A percentile compares a stretch with the other conserved stretches of the same genome.
Evolutionary conservation across 2,888 invertebrate species (phyloP).

Genomic region (Acanthosepion esculentum): DNA sequence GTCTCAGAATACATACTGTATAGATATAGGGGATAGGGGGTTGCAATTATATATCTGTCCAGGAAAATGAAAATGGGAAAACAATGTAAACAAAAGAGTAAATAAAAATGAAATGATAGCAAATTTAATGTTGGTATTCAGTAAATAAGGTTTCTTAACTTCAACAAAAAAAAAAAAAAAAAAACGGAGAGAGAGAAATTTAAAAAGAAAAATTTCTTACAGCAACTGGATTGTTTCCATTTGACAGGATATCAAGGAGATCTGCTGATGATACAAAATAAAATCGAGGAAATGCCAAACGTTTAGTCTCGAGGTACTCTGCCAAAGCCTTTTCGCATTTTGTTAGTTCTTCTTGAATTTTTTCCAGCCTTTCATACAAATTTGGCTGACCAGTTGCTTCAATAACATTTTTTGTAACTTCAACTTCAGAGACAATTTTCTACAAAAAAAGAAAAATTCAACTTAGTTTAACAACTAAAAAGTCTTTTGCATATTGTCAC

Average conservation of each 20-base stretch:
- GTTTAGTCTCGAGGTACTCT: constrained; percentile 96
- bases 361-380: constrained; percentile 85
- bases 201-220: constrained; percentile 59
- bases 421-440: constrained; percentile 85
- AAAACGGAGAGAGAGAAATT: no score
- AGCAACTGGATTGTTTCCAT: constrained; percentile 90
- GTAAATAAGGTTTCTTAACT: no score
- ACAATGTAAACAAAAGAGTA: no score
- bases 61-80: no score
- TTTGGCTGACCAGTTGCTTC: constrained; percentile 91
- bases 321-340: constrained; percentile 97
- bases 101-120: no score
- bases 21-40: no score
- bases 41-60: no score
- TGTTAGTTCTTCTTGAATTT: constrained; percentile 87
- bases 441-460: constrained; percentile 71
- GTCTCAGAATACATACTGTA: no score
- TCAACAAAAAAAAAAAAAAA: no score
- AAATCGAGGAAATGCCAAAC: constrained; percentile 95
- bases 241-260: constrained; percentile 92
- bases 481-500: no score
- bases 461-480: neutral
- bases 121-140: no score
- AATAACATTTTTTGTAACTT: constrained; percentile 89
- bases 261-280: constrained; percentile 98